Conservation (phyloP, 2,113 vertebrate genomes). For the Heteronetta atricapilla region DNA sequence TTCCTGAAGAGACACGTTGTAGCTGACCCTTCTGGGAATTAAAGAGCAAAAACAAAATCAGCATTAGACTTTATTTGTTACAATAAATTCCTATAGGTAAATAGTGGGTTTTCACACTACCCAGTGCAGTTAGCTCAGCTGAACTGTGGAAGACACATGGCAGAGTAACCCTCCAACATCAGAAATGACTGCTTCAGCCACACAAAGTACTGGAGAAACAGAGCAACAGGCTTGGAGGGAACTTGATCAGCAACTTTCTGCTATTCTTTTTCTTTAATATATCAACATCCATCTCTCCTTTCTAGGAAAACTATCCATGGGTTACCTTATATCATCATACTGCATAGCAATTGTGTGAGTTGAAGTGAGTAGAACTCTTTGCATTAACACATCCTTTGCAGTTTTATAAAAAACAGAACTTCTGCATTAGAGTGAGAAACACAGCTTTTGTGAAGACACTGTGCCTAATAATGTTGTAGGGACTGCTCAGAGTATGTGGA, state of each 20-base stretch:
- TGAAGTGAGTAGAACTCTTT: neutral
- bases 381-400: neutral
- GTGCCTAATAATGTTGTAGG: neutral
- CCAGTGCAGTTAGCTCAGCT: rapidly evolving
- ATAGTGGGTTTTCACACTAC: rapidly evolving
- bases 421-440: neutral
- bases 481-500: neutral
- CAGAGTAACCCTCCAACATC: neutral
- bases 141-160: neutral
- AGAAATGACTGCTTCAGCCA: neutral
- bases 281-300: neutral
- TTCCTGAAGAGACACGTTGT: neutral
- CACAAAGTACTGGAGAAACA: neutral
- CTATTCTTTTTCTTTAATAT: neutral
- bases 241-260: neutral
- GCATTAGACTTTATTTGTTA: neutral
- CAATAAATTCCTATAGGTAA: neutral
- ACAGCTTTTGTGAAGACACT: neutral
- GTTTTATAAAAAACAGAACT: neutral
- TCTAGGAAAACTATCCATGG: neutral
- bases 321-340: neutral
- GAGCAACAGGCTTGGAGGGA: neutral
- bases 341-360: neutral
- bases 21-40: conserved; percentile 33
- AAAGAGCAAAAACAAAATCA: conserved; percentile 4